Evolutionary conservation across 1,140 invertebrate genomes (phyloP).

Genomic region (Vollenhovia emeryi): DNA sequence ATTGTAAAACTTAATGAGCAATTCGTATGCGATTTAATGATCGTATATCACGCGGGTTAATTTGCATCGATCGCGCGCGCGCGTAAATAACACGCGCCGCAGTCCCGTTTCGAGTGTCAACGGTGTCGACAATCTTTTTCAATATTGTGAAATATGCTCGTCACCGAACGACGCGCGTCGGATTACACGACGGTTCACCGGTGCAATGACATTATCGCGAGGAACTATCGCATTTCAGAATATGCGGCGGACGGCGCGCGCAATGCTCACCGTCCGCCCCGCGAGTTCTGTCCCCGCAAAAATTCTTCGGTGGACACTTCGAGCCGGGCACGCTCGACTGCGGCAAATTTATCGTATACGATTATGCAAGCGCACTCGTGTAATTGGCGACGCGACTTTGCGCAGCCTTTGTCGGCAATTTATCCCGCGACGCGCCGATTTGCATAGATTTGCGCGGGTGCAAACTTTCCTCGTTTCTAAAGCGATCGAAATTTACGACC

Average conservation of each 20-base stretch:
- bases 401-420: slow-evolving; percentile 42
- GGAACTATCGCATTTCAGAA: slow-evolving; percentile 40
- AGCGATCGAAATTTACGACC: background rate
- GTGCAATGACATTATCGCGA: slow-evolving; percentile 29
- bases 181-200: background rate
- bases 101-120: background rate
- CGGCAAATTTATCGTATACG: slow-evolving; percentile 29
- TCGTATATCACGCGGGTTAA: slow-evolving; percentile 27
- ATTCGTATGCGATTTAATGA: slow-evolving; percentile 35
- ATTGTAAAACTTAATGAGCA: slow-evolving; percentile 43
- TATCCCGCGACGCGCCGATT: slow-evolving; percentile 7
- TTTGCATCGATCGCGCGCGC: slow-evolving; percentile 10
- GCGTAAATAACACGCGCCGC: slow-evolving; percentile 7
- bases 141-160: background rate
- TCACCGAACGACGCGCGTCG: background rate
- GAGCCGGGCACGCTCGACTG: background rate
- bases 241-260: background rate
- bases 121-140: slow-evolving; percentile 1
- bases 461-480: background rate
- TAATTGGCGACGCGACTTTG: slow-evolving; percentile 51
- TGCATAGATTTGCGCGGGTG: slow-evolving; percentile 17
- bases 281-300: background rate
- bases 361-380: slow-evolving; percentile 30
- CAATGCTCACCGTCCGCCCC: background rate
- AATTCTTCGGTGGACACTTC: background rate